Base-by-base conservation (phyloP, 2,113 vertebrate species). In the Dasyornis broadbenti region DNA sequence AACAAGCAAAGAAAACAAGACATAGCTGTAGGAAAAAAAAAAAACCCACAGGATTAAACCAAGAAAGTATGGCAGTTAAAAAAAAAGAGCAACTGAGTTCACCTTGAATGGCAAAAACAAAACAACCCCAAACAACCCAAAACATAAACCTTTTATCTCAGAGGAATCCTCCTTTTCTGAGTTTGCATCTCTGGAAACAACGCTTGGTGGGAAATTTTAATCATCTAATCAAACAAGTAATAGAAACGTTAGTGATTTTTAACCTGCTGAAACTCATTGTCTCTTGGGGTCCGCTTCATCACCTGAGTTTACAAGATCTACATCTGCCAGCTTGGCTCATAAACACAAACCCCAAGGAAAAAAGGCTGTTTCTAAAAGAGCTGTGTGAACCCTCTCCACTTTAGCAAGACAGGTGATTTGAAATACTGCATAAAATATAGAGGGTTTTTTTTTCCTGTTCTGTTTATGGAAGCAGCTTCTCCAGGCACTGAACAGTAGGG, bases 171-270 rank as follows among this genome's bases (percentile, higher is more conserved):
- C 27, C 59, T 76, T 82, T 77, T 64, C 40, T 0, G 2, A 52
- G 44, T 63, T 91, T 30, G 10, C 7, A 1, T 93, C 64, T 52
- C 94, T 95, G 64, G 26, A 80, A 96, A 53, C 39, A 40, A 40
- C 73, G 35, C 39, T 93, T 72, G 50, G 30, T 92, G 63, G 54
- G 72, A 94, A 77, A 93, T 90, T 90, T 95, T 95, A 95, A 90
- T 97, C 79, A 75, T 52, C 28, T 88, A 87, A 93, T 94, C 85
- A 96, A 95, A 83, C n/a, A 73, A 92, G 56, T 90, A 90, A 93
- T 71, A 78, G 94, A 96, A 96, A 94, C 79, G 81, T 95, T 86
- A 92, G 81, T 90, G 90, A 75, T 90, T 94, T 90, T 78, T 94
- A 95, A 83, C 88, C 79, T 94, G 60, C 72, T 95, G 79, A 78